Evolutionary conservation across 2,797 vertebrate genomes (phyloP), one percentile per base, ranked within the genome.

Genomic region (Tragopan temminckii): DNA sequence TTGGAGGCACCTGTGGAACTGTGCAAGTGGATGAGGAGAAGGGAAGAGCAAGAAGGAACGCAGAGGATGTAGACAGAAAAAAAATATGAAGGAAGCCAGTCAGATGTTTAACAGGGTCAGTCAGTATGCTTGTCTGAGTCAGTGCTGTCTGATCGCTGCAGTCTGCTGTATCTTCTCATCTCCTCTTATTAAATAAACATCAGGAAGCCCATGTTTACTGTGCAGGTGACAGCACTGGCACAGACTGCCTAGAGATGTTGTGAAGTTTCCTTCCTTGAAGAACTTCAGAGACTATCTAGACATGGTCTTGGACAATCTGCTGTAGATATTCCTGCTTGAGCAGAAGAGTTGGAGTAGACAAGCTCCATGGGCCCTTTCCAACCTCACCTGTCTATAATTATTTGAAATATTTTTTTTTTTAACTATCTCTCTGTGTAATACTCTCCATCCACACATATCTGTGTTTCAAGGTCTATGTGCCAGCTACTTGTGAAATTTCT

Each of bases 81-180:
- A 2, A 2, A 2, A 8, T 38, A 6, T 27, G 48, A 43, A 24
- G 25, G 6, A 2, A 5, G 29, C 1, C 1, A 43, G 8, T 61
- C 35, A 27, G 24, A 38, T 25, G 14, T n/a, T 45, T 78, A 62
- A 66, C 2, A n/a, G 17, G 5, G 2, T 18, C 11, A 1, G 13
- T 50, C 21, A 6, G 8, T 59, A 27, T 5, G 25, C 4, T 57
- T 57, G 1, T 48, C 29, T 33, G 8, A 10, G 18, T 85, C 57
- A 81, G 23, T 3, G 6, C 9, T 2, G 5, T 19, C 33, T 42
- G 36, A 69, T 69, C 29, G 18, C 8, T 27, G 19, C 11, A 53
- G 4, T 43, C 15, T 64, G 13, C 36, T 3, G 19, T 50, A 9
- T 11, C 15, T 43, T 76, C 52, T 72, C 38, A 3, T 27, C 46